Percentiles rank a stretch among this genome's conserved stretches.
These are phyloP conservation scores for Creontiades dilutus DNA, from an alignment of 2,888 invertebrate genomes.

Conservation along the genomic window DNA sequence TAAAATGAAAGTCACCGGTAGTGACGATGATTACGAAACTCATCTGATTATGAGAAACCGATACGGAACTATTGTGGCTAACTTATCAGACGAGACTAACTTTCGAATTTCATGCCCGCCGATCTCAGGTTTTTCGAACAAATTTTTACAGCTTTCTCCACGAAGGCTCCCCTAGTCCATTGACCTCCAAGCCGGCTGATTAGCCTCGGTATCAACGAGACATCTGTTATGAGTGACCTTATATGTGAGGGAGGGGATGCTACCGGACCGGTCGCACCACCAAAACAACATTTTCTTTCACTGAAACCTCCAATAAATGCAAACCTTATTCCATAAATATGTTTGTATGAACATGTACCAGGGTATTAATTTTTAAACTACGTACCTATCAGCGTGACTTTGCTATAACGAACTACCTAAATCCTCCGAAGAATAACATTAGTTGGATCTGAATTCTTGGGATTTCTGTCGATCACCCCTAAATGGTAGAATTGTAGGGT, in stretches of 20 bases:
- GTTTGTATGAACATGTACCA: no score
- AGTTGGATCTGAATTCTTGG: no score
- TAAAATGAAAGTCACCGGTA: no score
- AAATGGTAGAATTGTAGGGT: no score
- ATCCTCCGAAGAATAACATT: no score
- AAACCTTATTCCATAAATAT: no score
- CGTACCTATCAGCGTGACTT: no score
- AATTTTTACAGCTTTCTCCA: conserved; percentile 39
- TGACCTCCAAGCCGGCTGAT: conserved; percentile 28
- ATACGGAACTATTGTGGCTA: neutral
- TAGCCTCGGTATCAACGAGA: neutral
- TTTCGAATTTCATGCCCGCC: conserved; percentile 28
- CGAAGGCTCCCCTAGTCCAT: neutral
- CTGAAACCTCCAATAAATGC: neutral
- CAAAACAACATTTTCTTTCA: neutral
- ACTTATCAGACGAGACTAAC: conserved; percentile 83
- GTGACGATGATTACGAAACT: neutral
- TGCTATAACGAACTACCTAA: no score
- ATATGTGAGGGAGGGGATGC: neutral
- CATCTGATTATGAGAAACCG: neutral
- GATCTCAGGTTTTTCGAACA: conserved; percentile 1
- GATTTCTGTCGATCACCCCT: no score
- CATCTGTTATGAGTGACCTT: conserved; percentile 30
- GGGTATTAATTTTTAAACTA: no score
- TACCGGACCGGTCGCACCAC: neutral